Conservation (phyloP, 37 sponge, comb jelly and placozoan species). For the Dysidea cf. avara region DNA sequence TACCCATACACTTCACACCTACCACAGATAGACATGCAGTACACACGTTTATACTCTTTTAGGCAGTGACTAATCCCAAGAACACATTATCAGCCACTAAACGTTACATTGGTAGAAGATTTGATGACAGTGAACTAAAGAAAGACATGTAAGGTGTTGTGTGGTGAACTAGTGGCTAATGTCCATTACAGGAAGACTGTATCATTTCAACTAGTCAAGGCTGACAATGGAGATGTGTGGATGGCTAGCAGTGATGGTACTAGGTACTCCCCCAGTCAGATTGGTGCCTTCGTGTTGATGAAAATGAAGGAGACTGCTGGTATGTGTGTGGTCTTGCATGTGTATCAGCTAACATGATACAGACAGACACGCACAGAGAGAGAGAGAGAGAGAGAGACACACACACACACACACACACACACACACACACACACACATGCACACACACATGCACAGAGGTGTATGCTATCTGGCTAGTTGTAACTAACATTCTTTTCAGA, state of each 20-base stretch:
- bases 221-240: slow-evolving; percentile 99
- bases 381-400: too few relatives aligned
- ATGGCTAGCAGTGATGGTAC: slow-evolving; percentile 76
- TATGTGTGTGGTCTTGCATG: slow-evolving; percentile 27
- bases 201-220: slow-evolving; percentile 85
- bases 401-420: not conserved
- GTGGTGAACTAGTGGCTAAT: not conserved
- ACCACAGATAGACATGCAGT: too few relatives aligned
- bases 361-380: not conserved
- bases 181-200: slow-evolving; percentile 64
- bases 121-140: slow-evolving; percentile 89
- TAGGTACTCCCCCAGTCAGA: slow-evolving; percentile 96
- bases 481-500: slow-evolving; percentile 48
- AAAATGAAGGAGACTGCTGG: slow-evolving; percentile 99
- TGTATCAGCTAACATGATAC: not conserved
- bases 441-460: not conserved
- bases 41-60: not conserved
- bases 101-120: slow-evolving; percentile 91
- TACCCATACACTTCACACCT: too few relatives aligned
- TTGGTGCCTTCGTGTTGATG: slow-evolving; percentile 95
- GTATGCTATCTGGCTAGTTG: not conserved
- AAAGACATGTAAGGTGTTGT: slow-evolving; percentile 77
- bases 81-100: slow-evolving; percentile 96
- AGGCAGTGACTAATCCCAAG: slow-evolving; percentile 94
- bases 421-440: slow-evolving; percentile 16